Base-by-base conservation (phyloP, 2,113 vertebrate species). In the Ovis canadensis region DNA sequence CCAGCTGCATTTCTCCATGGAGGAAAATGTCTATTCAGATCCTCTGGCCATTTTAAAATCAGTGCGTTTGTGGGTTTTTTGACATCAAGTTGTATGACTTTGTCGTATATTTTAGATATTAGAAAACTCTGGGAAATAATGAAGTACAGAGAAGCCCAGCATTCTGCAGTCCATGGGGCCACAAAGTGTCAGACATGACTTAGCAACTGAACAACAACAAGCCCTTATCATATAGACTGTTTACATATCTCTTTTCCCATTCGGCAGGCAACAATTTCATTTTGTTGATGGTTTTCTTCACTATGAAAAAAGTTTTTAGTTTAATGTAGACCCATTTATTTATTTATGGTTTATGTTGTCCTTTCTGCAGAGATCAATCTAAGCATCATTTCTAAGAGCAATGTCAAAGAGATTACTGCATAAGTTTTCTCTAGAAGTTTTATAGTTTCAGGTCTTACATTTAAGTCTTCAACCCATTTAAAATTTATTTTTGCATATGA, bases 71-170 rank as follows among this genome's bases (percentile, higher is more conserved):
- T 82, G 80, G 8, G 25, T 13, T 82, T 82, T 82, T 54, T 54
- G 31, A 54, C 31, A n/a, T n/a, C 21, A 12, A n/a, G 5, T 23
- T 52, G 16, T 50, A 52, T 82, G 45, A 82, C 17, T n/a, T 82
- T 0, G 1, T 52, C 0, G 0, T 54, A n/a, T 54, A n/a, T 52
- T 54, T 52, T 82, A 48, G 50, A 82, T 82, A n/a, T 54, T 82
- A 71, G 64, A 21, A 71, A 36, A 71, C n/a, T 71, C 64, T 71
- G 64, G 64, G 64, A 71, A 36, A 71, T 36, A 21, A 71, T 71
- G 64, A 71, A 71, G n/a, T 71, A 71, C 64, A 71, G 17, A 19
- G 9, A 71, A 36, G n/a, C 64, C n/a, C 17, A 71, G n/a, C 19
- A 71, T 71, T 71, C 64, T 23, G 19, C n/a, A 36, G n/a, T 71